Evolutionary conservation across 2,797 vertebrate species (phyloP).

Genomic region (Alfaro cultratus): DNA sequence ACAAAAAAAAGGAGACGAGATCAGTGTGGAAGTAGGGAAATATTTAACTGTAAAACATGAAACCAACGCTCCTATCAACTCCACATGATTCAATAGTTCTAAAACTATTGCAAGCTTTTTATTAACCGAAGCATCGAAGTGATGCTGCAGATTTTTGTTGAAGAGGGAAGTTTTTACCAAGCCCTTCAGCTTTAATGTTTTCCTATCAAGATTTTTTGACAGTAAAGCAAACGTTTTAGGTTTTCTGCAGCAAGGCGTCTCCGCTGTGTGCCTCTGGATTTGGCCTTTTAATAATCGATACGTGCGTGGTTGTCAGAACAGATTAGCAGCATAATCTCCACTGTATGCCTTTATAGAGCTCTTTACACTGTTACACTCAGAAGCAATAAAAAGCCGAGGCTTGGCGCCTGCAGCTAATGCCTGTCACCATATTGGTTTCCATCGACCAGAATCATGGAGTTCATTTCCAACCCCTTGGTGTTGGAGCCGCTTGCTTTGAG

Average conservation of each 20-base stretch:
- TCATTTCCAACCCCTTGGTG: conserved; percentile 8
- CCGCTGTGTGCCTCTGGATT: conserved; percentile 49
- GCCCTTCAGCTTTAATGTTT: neutral
- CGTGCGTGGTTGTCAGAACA: conserved; percentile 56
- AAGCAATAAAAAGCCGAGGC: conserved; percentile 49
- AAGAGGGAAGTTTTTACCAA: conserved; percentile 18
- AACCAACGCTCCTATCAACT: neutral
- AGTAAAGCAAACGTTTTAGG: conserved; percentile 13
- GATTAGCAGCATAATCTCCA: conserved; percentile 72
- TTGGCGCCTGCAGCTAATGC: conserved; percentile 51
- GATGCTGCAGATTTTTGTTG: neutral
- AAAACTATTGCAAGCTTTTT: neutral
- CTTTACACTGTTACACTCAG: conserved; percentile 54
- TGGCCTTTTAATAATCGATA: conserved; percentile 72
- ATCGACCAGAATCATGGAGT: conserved; percentile 6
- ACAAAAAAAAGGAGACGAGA: no score
- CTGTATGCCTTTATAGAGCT: conserved; percentile 58
- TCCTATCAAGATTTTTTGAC: conserved; percentile 1
- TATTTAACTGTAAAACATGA: neutral
- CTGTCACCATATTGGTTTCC: conserved; percentile 50
- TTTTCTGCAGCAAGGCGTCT: neutral
- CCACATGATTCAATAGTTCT: neutral
- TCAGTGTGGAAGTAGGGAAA: no score
- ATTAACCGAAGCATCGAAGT: neutral
- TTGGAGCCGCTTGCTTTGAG: conserved; percentile 15